phyloP scores from a whole-genome alignment of 2,797 vertebrate species.

The Paguma larvata region DNA sequence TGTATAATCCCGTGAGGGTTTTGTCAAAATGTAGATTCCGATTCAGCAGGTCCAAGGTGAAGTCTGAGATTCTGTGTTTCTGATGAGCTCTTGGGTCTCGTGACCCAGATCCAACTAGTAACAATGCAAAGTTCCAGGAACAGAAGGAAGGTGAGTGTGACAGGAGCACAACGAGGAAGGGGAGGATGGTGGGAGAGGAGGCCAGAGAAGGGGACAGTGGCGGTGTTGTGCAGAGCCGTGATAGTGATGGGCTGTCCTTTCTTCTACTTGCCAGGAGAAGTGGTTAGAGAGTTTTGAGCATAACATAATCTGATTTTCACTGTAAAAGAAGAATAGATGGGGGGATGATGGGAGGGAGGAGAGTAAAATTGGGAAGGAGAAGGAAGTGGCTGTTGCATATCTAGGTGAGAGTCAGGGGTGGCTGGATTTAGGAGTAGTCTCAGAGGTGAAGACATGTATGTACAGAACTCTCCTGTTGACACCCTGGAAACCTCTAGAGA shows the following conservation, averaged over 20 bases:
- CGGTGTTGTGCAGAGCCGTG: accelerated
- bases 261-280: not conserved
- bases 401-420: not conserved
- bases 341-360: not conserved
- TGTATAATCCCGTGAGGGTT: not conserved
- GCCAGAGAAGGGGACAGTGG: not conserved
- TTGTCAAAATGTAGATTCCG: not conserved
- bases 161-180: not conserved
- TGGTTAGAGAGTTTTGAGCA: not conserved
- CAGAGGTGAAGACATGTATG: not conserved
- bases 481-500: not conserved
- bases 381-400: not conserved
- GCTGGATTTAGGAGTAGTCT: too few species aligned
- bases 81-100: not conserved
- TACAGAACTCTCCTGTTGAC: not conserved
- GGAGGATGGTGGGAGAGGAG: not conserved
- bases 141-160: not conserved
- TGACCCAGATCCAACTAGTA: not conserved
- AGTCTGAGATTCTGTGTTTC: not conserved
- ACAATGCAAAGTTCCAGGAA: not conserved
- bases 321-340: not conserved
- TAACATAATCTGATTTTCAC: not conserved
- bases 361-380: not conserved
- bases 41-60: not conserved
- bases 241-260: too few species aligned